Conservation (phyloP, 64 coral and sea anemone genomes). For the Cladopsammia gracilis region DNA sequence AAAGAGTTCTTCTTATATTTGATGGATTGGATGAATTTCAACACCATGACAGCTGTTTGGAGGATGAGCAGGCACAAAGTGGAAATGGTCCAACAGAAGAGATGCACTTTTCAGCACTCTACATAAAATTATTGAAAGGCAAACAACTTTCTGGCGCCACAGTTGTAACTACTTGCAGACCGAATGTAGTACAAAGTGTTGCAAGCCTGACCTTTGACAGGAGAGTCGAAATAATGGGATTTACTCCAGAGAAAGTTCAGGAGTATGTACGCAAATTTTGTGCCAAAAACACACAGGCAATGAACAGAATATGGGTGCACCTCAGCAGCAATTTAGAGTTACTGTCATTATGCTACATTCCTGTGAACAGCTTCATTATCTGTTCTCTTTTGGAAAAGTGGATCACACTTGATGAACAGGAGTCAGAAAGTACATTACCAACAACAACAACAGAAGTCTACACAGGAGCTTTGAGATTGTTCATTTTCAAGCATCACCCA, state of each 20-base stretch:
- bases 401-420: neutral
- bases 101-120: conserved; percentile 48
- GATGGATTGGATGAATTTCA: conserved; percentile 3
- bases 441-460: conserved; percentile 58
- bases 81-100: conserved; percentile 24
- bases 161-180: conserved; percentile 39
- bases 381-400: conserved; percentile 56
- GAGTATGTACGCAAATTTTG: conserved; percentile 28
- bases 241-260: conserved; percentile 42
- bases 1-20: conserved; percentile 8
- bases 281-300: neutral
- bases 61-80: neutral
- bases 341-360: conserved; percentile 68
- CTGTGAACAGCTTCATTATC: conserved; percentile 67
- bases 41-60: conserved; percentile 5
- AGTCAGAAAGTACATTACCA: conserved; percentile 3
- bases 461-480: conserved; percentile 45
- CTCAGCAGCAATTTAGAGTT: conserved; percentile 51
- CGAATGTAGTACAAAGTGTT: conserved; percentile 29
- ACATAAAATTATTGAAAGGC: conserved; percentile 31
- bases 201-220: neutral
- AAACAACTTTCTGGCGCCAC: conserved; percentile 31
- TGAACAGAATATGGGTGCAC: conserved; percentile 37
- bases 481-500: conserved; percentile 43
- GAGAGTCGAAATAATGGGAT: conserved; percentile 4